phyloP scores from a whole-genome alignment of 1,140 invertebrate genomes.

The Bradynema listronoti region DNA sequence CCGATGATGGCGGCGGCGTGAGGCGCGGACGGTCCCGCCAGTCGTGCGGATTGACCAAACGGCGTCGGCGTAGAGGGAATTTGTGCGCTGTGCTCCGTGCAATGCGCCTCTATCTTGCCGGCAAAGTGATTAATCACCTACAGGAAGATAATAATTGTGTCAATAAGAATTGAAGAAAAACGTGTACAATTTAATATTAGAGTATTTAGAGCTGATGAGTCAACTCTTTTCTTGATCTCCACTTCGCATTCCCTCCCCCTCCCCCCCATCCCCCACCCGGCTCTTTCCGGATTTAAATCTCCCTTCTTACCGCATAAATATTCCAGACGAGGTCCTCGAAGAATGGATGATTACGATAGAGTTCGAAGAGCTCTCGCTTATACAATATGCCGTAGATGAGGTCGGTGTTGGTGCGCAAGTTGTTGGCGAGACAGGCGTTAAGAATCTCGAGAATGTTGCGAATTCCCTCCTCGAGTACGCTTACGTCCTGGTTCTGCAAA shows the following conservation, averaged over 20 bases:
- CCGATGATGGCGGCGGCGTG: constrained; percentile 32
- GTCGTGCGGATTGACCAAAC: too few relatives aligned
- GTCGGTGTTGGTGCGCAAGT: constrained; percentile 82
- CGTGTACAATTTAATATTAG: too few relatives aligned
- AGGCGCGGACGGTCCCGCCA: too few relatives aligned
- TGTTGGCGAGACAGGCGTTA: constrained; percentile 29
- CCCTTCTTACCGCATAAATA: constrained; percentile 75
- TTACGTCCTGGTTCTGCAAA: constrained; percentile 72
- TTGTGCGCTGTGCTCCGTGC: too few relatives aligned
- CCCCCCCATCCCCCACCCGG: not conserved
- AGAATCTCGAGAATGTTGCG: constrained; percentile 62
- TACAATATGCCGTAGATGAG: constrained; percentile 91
- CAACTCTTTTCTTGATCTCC: too few relatives aligned
- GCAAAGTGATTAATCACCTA: constrained; percentile 82
- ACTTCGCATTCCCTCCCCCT: not conserved
- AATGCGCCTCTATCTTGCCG: constrained; percentile 67
- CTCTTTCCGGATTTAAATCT: not conserved
- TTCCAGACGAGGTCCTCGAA: constrained; percentile 94
- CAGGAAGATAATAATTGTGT: constrained; percentile 26
- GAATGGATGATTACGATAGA: constrained; percentile 75
- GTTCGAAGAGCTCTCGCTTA: constrained; percentile 80
- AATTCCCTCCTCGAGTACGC: constrained; percentile 90
- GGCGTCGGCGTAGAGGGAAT: too few relatives aligned
- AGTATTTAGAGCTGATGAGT: too few relatives aligned
- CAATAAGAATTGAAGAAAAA: constrained; percentile 3